These are phyloP conservation scores for Atrina japonica DNA, from an alignment of 2,888 invertebrate genomes.

Conservation along the genomic window DNA sequence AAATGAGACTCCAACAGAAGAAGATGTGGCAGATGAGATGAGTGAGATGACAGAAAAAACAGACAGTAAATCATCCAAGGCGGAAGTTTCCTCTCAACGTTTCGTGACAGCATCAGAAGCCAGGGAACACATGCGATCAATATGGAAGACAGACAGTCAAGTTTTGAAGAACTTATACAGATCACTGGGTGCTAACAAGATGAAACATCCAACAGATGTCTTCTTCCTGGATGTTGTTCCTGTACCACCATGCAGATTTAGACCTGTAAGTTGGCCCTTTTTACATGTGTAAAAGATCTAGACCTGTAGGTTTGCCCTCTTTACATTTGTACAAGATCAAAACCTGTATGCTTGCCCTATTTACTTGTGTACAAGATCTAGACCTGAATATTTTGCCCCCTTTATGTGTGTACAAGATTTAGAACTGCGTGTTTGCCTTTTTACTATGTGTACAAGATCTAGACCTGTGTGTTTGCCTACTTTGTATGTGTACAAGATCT, in stretches of 20 bases:
- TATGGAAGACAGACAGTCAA: slow-evolving; percentile 84
- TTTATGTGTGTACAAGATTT: too few species aligned
- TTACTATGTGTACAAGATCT: too few species aligned
- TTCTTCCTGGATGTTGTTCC: slow-evolving; percentile 93
- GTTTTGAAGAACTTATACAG: slow-evolving; percentile 85
- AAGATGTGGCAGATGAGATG: slow-evolving; percentile 1
- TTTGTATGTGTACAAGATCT: too few species aligned
- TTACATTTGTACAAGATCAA: neutral
- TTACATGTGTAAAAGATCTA: too few species aligned
- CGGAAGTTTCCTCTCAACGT: neutral
- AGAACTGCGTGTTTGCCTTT: too few species aligned
- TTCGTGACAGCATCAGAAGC: slow-evolving; percentile 57
- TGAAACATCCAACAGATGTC: slow-evolving; percentile 86
- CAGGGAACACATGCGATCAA: slow-evolving; percentile 84
- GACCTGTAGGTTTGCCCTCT: neutral
- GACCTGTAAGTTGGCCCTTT: slow-evolving; percentile 85
- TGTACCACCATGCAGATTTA: slow-evolving; percentile 91
- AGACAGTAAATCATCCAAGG: neutral
- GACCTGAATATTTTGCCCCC: too few species aligned
- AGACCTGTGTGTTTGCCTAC: too few species aligned
- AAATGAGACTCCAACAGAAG: slow-evolving; percentile 4
- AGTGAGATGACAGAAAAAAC: neutral
- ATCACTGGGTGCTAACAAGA: slow-evolving; percentile 51
- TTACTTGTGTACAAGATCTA: too few species aligned
- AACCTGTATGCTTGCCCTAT: too few species aligned